phyloP scores from a whole-genome alignment of 1,140 invertebrate species.

The Saxidomus purpurata region DNA sequence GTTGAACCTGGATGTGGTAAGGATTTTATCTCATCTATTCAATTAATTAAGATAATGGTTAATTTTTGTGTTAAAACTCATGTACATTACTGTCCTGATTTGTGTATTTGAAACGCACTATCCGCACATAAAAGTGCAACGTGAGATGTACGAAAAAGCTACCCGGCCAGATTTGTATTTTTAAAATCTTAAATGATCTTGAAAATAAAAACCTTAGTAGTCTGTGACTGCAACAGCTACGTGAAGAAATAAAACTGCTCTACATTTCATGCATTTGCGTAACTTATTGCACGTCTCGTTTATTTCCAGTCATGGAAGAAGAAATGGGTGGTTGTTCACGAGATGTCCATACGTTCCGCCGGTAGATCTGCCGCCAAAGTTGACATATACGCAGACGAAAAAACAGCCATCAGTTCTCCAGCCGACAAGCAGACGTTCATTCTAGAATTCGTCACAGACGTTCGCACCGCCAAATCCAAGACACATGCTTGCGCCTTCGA shows the following conservation, averaged over 20 bases:
- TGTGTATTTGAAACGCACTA: too few relatives aligned
- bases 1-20: background rate
- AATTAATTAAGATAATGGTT: background rate
- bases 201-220: too few relatives aligned
- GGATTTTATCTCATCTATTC: background rate
- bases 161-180: too few relatives aligned
- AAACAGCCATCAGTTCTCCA: conserved; percentile 44
- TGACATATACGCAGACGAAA: conserved; percentile 70
- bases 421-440: conserved; percentile 74
- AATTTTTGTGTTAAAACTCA: background rate
- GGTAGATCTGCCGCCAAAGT: conserved; percentile 70
- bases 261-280: too few relatives aligned
- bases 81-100: too few relatives aligned
- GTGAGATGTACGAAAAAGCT: too few relatives aligned
- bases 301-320: conserved; percentile 75
- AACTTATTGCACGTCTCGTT: too few relatives aligned
- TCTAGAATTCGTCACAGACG: conserved; percentile 72
- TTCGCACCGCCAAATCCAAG: conserved; percentile 72
- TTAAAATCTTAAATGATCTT: too few relatives aligned
- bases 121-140: too few relatives aligned
- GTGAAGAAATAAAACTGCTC: too few relatives aligned
- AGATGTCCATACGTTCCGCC: conserved; percentile 74
- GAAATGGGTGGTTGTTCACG: conserved; percentile 78
- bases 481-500: conserved; percentile 77
- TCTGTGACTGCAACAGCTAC: too few relatives aligned